A percentile compares a stretch with the other conserved stretches of the same genome.
Conservation (phyloP, 1,140 invertebrate genomes). For the Cotesia glomerata region DNA sequence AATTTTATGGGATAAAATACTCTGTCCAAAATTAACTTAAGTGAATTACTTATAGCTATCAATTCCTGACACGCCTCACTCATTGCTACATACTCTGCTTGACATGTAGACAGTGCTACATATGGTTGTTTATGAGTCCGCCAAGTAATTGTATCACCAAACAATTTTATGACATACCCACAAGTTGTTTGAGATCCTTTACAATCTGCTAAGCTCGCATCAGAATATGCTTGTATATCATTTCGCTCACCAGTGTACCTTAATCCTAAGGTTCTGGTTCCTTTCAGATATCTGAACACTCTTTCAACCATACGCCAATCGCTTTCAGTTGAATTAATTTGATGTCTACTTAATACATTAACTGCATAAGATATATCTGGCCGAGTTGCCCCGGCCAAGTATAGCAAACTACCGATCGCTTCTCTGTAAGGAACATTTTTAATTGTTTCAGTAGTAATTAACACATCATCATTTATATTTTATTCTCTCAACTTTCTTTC, state of each 20-base stretch:
- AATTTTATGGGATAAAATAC: slow-evolving; percentile 10
- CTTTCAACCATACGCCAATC: not conserved
- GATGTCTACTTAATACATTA: slow-evolving; percentile 41
- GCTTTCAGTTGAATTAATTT: slow-evolving; percentile 23
- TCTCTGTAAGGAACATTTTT: slow-evolving; percentile 38
- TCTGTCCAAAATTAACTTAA: slow-evolving; percentile 15
- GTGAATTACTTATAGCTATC: slow-evolving; percentile 12
- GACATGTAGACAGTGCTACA: slow-evolving; percentile 28
- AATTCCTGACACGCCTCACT: slow-evolving; percentile 26
- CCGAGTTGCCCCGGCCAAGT: slow-evolving; percentile 42
- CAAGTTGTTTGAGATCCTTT: slow-evolving; percentile 23
- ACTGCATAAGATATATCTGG: slow-evolving; percentile 53
- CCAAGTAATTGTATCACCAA: slow-evolving; percentile 23
- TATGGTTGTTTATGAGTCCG: slow-evolving; percentile 22
- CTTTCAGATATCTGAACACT: slow-evolving; percentile 23
- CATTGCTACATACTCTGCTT: slow-evolving; percentile 29
- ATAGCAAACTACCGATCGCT: slow-evolving; percentile 47
- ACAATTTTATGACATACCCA: slow-evolving; percentile 23
- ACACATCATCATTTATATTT: not conserved
- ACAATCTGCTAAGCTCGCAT: slow-evolving; percentile 27
- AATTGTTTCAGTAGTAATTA: slow-evolving; percentile 11
- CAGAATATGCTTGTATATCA: slow-evolving; percentile 17
- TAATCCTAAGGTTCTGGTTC: slow-evolving; percentile 9
- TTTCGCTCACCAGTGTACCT: not conserved
- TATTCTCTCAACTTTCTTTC: slow-evolving; percentile 21